Base-by-base conservation (phyloP, 2,888 invertebrate genomes). In the Steinernema carpocapsae region DNA sequence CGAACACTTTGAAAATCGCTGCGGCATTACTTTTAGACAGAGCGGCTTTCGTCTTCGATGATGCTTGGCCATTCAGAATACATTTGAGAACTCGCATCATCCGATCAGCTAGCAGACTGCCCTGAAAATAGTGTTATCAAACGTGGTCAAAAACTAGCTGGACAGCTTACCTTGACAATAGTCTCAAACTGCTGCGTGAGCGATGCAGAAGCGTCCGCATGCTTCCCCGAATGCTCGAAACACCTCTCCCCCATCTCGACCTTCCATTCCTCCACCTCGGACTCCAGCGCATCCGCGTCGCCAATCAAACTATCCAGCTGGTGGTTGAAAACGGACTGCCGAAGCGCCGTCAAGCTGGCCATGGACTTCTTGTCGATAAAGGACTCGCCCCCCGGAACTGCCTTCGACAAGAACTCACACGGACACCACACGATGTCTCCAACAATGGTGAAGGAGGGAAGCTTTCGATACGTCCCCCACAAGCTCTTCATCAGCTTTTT, bases 401-500 rank as follows among this genome's bases (percentile, higher is more conserved):
- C 12, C n/a, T 32, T 64, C 17, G 64, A 64, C 2, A 96, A 90
- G 88, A 95, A 96, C 82, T 91, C 91, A 87, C 92, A 93, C 0
- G 95, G 94, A 85, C 93, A 92, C 94, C 94, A 96, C 73, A 94
- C 88, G 19, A 93, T 90, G 86, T 93, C 93, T 0, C 94, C 94
- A 75, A 92, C 90, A 43, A 97, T 89, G 64, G 92, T 92, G 75
- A 94, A 92, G 43, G 92, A 93, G 79, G 93, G 92, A 59, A 93
- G 91, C 91, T 64, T 64, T 14, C 64, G 64, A 32, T 64, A 64
- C 26, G 64, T 64, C 3, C 64, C 64, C 64, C 64, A 64, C 26
- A 64, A 64, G 29, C 64, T 64, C 37, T 64, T 64, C 64, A 64
- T 64, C 32, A 64, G 32, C 37, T 64, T 64, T 29, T 64, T 64